Base-by-base conservation (phyloP, 2,888 invertebrate genomes). In the Cabera pusaria region DNA sequence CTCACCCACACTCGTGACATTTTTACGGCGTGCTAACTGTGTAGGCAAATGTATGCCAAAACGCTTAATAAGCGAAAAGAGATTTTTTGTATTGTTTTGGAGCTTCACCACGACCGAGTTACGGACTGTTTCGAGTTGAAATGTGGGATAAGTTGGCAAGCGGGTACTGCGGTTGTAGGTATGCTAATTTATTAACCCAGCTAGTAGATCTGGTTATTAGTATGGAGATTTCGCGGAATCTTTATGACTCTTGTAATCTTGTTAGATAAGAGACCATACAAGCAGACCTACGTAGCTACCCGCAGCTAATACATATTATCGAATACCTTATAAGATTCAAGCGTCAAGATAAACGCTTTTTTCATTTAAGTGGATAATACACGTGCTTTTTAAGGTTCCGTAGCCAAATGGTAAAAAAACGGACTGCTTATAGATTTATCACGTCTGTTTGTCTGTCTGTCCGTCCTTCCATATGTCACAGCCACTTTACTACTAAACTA, bases 171-270 rank as follows among this genome's bases (percentile, higher is more conserved):
- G 37, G 41, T 38, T 59, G 55, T 55, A 45, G 46, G 51, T 64
- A 63, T 63, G 64, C 51, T 60, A 65, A 64, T 65, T 58, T 59
- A 60, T 53, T 53, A 57, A 58, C 57, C 41, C 29, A 45, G 43
- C 25, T 46, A 53, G 46, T 38, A 52, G 52, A 42, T 44, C 34
- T 50, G 49, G 57, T 53, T 56, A 61, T 63, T 60, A 59, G 53
- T 56, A 57, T 64, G 57, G 52, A 52, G 49, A 55, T 53, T 54
- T 37, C 24, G 26, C 20, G 21, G 36, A 35, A 32, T 32, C 37
- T 28, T 45, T 32, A 52, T 44, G 40, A 43, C 37, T 34, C 41
- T 42, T 43, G 32, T 50, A 45, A 41, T 48, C 47, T 48, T 45
- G 50, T 48, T 44, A 44, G 38, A 39, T 44, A 32, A 14, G 14